phyloP scores from a whole-genome alignment of 2,797 vertebrate genomes.

The Pygocentrus nattereri region DNA sequence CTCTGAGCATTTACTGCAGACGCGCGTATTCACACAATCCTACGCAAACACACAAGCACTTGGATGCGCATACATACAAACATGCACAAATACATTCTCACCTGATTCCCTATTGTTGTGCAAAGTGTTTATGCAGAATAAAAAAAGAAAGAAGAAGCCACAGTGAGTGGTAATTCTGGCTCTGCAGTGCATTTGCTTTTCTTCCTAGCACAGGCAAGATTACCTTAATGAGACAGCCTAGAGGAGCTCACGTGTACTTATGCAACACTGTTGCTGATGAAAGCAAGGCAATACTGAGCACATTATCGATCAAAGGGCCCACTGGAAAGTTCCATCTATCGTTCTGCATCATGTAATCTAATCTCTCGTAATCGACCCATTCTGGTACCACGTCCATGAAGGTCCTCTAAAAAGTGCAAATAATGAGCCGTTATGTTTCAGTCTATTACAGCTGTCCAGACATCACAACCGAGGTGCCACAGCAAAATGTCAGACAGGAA shows the following conservation, averaged over 20 bases:
- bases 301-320: conserved; percentile 53
- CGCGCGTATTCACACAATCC: background rate
- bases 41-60: conserved; percentile 15
- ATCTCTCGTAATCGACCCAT: conserved; percentile 39
- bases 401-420: conserved; percentile 34
- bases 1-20: conserved; percentile 22
- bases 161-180: conserved; percentile 13
- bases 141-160: background rate
- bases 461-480: conserved; percentile 25
- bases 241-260: conserved; percentile 26
- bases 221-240: conserved; percentile 50
- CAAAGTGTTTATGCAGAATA: conserved; percentile 15
- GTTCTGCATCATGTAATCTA: conserved; percentile 46
- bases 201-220: conserved; percentile 39
- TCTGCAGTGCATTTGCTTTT: conserved; percentile 19
- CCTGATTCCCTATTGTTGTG: conserved; percentile 36
- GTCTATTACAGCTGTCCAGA: conserved; percentile 35
- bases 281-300: conserved; percentile 49
- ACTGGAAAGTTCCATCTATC: conserved; percentile 54
- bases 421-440: conserved; percentile 39
- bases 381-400: conserved; percentile 22
- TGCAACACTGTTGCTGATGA: conserved; percentile 36
- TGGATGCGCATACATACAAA: conserved; percentile 4
- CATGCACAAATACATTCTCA: conserved; percentile 21
- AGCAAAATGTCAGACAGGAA: conserved; percentile 43